Percentiles rank a stretch among this genome's conserved stretches.
Conservation (phyloP, 2,113 vertebrate species). For the Anarrhichthys ocellatus region DNA sequence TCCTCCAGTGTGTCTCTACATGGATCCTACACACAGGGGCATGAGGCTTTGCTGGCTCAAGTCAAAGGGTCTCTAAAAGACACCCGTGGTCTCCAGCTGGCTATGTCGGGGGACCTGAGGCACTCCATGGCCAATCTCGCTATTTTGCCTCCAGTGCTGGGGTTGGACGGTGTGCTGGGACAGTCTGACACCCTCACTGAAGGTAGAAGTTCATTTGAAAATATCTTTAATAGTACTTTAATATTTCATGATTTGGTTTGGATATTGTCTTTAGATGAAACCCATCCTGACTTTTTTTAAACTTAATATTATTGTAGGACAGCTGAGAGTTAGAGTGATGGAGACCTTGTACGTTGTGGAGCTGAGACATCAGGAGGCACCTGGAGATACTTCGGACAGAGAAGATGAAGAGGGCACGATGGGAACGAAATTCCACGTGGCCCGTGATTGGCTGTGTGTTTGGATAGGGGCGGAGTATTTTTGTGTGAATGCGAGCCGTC, state of each 20-base stretch:
- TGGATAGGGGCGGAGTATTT: conserved; percentile 69
- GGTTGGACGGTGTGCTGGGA: conserved; percentile 79
- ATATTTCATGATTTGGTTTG: not conserved
- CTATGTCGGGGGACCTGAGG: conserved; percentile 77
- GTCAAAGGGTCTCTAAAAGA: conserved; percentile 71
- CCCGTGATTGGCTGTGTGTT: conserved; percentile 71
- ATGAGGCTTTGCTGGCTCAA: conserved; percentile 64
- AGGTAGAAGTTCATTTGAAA: conserved; percentile 73
- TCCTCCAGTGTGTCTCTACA: conserved; percentile 79
- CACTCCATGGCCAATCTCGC: conserved; percentile 78
- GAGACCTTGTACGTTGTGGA: conserved; percentile 77
- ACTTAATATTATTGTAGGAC: conserved; percentile 72
- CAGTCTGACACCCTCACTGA: conserved; percentile 71
- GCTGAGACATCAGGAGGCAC: conserved; percentile 75
- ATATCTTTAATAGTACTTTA: not conserved
- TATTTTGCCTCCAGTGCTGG: conserved; percentile 76
- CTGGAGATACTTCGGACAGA: conserved; percentile 20
- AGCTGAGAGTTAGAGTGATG: conserved; percentile 79
- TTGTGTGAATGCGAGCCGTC: conserved; percentile 76
- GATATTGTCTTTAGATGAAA: not conserved
- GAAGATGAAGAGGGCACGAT: conserved; percentile 55
- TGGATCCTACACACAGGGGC: conserved; percentile 77
- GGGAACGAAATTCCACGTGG: conserved; percentile 26
- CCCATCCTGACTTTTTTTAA: not conserved
- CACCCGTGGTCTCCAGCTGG: conserved; percentile 70